Evolutionary conservation across 1,140 invertebrate species (phyloP), one percentile per base, ranked within the genome.

Genomic region (Neotoxoptera formosana): DNA sequence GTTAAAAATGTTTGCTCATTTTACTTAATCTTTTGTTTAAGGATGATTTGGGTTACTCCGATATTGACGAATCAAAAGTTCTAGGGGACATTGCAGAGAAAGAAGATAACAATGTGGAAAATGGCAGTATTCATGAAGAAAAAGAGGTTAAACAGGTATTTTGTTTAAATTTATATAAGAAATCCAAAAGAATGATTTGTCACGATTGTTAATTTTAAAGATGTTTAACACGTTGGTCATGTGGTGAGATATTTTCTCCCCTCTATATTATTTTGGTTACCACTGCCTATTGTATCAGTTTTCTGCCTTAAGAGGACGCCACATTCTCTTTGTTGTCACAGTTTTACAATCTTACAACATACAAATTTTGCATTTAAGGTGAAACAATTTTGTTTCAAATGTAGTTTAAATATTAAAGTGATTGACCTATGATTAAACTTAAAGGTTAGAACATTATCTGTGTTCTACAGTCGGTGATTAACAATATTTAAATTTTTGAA

Each of bases 21-120:
- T 53, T 86, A 51, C 41, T 86, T 84, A 17, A 53, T 41, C 0
- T 91, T 45, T 21, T 84, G 1, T 56, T 90, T 45, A 30, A 93
- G 91, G 91, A 93, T 93, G 91, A 93, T 84, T 93, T 93, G 53
- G 81, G 76, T n/a, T 83, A 93, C 30, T 93, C 91, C 6, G 91
- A 93, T 86, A 93, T 93, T 45, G 91, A 93, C 25, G 91, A 93
- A 36, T 93, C 91, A 53, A 93, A 93, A 36, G 91, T 93, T 93
- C 34, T 93, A 45, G 81, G 81, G 20, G 91, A 93, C 6, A 83
- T 84, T 84, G 76, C 48, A 30, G 91, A 84, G 7, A 93, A 93
- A 56, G 91, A 86, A 41, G 91, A 93, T 20, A 84, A 7, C 11
- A 93, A 41, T 93, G 48, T 93, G 23, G 91, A 34, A 25, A 93